Evolutionary conservation across 2,113 vertebrate species (phyloP), one percentile per base, ranked within the genome.

Genomic region (Pterocles gutturalis): DNA sequence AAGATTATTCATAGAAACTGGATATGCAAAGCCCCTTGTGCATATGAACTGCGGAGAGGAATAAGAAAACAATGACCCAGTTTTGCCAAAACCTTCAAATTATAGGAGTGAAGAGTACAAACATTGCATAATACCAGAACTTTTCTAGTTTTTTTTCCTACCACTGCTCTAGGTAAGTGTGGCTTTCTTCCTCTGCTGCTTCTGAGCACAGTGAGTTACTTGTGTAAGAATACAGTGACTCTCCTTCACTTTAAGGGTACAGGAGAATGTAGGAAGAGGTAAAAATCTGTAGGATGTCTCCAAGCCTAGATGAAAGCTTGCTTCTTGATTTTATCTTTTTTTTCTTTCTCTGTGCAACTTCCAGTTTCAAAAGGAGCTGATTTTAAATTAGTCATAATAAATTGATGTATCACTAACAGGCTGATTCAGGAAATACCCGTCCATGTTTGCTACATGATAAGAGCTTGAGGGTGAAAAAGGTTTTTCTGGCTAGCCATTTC

Each of bases 351-450:
- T 6, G 11, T 24, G 8, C 6, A 62, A 34, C 20, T 75, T 62
- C 29, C 19, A 24, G 3, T 29, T 82, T 29, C 13, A 36, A 62
- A 83, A 81, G 3, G 2, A 25, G 25, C 1, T 0, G 3, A 29
- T 57, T 75, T 61, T 31, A 86, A 80, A 58, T 41, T 3, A 5
- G 7, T 70, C 18, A 3, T 17, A 61, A 83, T 67, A n/a, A 82
- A 57, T 5, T 5, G 33, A 20, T 26, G 2, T 3, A 24, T 31
- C 7, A 22, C 7, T 12, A 26, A 12, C 7, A 36, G 31, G 11
- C 7, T 36, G 18, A 33, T 62, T 69, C 31, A 36, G 31, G 18
- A 45, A 26, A 5, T 20, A 83, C 7, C 25, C 13, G 34, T 80
- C 20, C 10, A 4, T 26, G 6, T 66, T 77, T 57, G 12, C 36